Evolutionary conservation across 1,140 invertebrate genomes (phyloP), one percentile per base, ranked within the genome.

Genomic region (Saccostrea echinata): DNA sequence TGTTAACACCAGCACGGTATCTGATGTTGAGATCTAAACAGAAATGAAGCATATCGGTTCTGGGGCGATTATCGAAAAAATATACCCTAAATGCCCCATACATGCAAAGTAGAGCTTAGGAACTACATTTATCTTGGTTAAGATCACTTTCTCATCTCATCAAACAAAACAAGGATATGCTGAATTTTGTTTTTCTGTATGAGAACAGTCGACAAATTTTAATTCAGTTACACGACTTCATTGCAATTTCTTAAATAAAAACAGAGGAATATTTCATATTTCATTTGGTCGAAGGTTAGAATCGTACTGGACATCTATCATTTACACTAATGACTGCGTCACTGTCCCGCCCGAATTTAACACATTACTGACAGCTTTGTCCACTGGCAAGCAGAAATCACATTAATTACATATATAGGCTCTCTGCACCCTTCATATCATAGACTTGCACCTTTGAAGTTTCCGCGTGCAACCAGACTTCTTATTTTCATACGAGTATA

Each of bases 361-460:
- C 68, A 76, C 68, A 13, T 76, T 27, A 30, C 6, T 76, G 68
- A 76, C 68, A 76, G 68, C 11, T 76, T 76, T 76, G 68, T 76
- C 68, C 68, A 76, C 68, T 76, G 68, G 68, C 68, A 27, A 76
- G 24, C 27, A 76, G 11, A 76, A 33, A 76, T 76, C 68, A 76
- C 68, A 76, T 76, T 76, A 30, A 76, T 76, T 76, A 76, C 68
- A 27, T 76, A 76, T 30, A 18, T 76, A 76, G 24, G 68, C 68
- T 33, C 68, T 76, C 68, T 76, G 68, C 68, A 76, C 68, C 68
- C 27, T 33, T 76, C 68, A 76, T 76, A 76, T 76, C 68, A 76
- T 30, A 76, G 68, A 76, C 24, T 76, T 33, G 27, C 68, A 76
- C 68, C 68, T 76, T 76, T 76, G 68, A 76, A 76, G 68, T 76